Base-by-base conservation (phyloP, 2,113 vertebrate species). In the Xiphophorus hellerii region DNA sequence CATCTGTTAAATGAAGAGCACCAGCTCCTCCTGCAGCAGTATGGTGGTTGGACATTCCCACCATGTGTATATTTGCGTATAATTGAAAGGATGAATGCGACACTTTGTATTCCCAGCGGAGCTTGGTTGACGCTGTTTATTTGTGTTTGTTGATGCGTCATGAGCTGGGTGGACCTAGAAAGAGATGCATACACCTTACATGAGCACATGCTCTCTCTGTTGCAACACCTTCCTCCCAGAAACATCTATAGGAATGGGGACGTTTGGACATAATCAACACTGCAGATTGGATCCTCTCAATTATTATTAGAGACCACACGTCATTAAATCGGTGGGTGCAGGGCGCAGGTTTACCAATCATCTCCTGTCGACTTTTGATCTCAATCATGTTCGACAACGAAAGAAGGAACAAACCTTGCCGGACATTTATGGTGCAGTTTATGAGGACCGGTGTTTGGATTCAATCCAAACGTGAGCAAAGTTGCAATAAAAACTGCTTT, bases 331-430 rank as follows among this genome's bases (percentile, higher is more conserved):
- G 22, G 5, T 48, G 8, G 72, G 4, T 62, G 58, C 54, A 17
- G 4, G 37, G 29, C 28, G 44, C 63, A 63, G 66, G 69, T 67
- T 31, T 28, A 3, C 28, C 20, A 68, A 73, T 58, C 63, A 73
- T 69, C 83, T 67, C 31, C 54, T 1, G 0, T 44, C 65, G 66
- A 76, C 76, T 13, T 77, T 67, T 78, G 51, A 76, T 60, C 63
- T 66, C 68, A 37, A 33, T 72, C 67, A 64, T 42, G 39, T 65
- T 54, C 33, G 76, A 11, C n/a, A 28, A 22, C 31, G 3, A 22
- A 37, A 70, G 28, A 39, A 71, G 73, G 51, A 71, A 89, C 75
- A 76, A 72, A 70, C 58, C 10, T 37, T 22, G 22, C 3, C 10
- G 10, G 22, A 27, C 13, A 4, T 61, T 15, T 68, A n/a, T 60